phyloP scores from a whole-genome alignment of 2,888 invertebrate genomes.

The Apocheima hispidaria region DNA sequence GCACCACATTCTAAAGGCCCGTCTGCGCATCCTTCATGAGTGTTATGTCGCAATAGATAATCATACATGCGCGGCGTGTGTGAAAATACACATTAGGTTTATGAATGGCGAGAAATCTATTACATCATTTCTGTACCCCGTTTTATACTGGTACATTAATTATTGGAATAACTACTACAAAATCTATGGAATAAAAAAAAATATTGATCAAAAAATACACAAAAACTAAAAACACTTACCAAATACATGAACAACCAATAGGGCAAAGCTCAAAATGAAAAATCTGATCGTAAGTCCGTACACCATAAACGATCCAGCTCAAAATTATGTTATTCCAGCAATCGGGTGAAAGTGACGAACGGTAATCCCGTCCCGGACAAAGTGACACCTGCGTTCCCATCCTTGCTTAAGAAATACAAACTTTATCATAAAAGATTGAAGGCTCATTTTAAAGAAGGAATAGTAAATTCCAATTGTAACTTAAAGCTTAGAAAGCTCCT shows the following conservation, averaged over 20 bases:
- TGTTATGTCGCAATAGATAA: constrained; percentile 54
- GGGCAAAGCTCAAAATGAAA: not conserved
- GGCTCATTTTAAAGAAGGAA: constrained; percentile 22
- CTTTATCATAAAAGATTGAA: constrained; percentile 27
- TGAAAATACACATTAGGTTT: constrained; percentile 37
- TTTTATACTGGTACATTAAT: not conserved
- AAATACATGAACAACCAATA: constrained; percentile 5
- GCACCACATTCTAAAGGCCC: constrained; percentile 37
- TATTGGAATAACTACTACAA: not conserved
- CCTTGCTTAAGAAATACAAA: constrained; percentile 28
- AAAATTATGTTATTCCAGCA: constrained; percentile 53
- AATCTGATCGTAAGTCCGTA: constrained; percentile 1
- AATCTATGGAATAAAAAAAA: no score
- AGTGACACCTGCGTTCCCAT: constrained; percentile 49
- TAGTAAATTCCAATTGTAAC: constrained; percentile 59
- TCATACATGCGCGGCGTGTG: constrained; percentile 35
- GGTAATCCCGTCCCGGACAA: constrained; percentile 47
- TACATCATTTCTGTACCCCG: constrained; percentile 7
- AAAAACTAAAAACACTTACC: not conserved
- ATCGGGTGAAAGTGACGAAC: constrained; percentile 56
- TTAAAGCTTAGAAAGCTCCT: constrained; percentile 76
- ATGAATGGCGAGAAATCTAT: constrained; percentile 39
- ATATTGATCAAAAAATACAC: not conserved
- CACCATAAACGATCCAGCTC: constrained; percentile 23
- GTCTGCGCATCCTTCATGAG: constrained; percentile 49